phyloP scores from a whole-genome alignment of 2,113 vertebrate species.

The Paradisaea rubra region DNA sequence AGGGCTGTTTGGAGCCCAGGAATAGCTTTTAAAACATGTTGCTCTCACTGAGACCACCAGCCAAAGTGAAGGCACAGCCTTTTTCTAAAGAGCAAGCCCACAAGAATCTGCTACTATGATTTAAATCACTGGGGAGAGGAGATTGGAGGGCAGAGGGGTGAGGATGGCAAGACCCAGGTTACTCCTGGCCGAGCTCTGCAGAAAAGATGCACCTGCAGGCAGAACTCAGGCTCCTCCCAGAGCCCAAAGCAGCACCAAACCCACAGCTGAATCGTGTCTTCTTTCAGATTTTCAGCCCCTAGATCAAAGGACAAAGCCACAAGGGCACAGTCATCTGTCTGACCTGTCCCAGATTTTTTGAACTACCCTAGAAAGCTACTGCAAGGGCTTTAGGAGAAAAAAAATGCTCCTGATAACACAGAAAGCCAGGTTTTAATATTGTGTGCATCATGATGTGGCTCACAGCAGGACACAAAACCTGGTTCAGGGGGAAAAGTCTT shows the following conservation, averaged over 20 bases:
- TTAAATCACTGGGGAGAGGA: neutral
- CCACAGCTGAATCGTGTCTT: neutral
- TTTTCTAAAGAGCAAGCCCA: neutral
- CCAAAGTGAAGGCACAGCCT: neutral
- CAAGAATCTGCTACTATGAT: neutral
- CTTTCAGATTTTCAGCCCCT: neutral
- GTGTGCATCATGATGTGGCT: neutral
- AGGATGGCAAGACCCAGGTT: neutral
- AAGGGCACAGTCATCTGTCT: neutral
- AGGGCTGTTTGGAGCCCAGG: neutral
- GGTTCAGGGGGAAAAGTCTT: neutral
- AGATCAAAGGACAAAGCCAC: neutral
- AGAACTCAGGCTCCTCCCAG: neutral
- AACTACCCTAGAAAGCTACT: neutral
- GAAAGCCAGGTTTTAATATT: neutral
- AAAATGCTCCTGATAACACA: neutral
- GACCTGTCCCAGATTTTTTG: neutral
- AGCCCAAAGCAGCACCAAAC: neutral
- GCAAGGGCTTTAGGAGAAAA: neutral
- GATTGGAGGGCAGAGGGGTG: accelerated
- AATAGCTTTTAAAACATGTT: neutral
- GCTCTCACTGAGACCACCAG: neutral
- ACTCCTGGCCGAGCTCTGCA: neutral
- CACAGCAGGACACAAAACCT: neutral
- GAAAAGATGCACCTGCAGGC: neutral